phyloP scores from a whole-genome alignment of 2,888 invertebrate genomes.

The Hyles lineata region DNA sequence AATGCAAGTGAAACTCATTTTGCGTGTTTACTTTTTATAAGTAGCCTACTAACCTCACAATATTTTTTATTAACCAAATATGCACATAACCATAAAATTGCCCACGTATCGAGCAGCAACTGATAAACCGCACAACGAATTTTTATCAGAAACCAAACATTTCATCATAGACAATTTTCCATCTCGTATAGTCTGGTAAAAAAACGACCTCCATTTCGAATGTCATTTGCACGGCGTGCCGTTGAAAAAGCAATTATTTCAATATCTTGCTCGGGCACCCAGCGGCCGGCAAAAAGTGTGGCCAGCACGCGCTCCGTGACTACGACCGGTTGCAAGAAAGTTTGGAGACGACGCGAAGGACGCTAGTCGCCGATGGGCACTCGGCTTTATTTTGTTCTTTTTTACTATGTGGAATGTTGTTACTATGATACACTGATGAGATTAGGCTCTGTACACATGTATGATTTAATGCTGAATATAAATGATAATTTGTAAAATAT shows the following conservation, averaged over 20 bases:
- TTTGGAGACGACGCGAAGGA: constrained; percentile 71
- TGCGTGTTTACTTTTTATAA: no score
- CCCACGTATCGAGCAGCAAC: background rate
- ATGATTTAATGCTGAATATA: no score
- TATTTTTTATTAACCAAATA: background rate
- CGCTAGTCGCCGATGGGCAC: constrained; percentile 38
- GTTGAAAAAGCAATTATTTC: constrained; percentile 85
- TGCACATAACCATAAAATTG: background rate
- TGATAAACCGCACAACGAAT: constrained; percentile 15
- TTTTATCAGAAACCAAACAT: constrained; percentile 61
- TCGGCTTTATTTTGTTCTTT: constrained; percentile 6
- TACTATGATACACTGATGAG: background rate
- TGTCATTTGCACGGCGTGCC: constrained; percentile 84
- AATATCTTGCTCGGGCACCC: constrained; percentile 79
- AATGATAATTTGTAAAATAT: no score
- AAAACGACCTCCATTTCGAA: constrained; percentile 84
- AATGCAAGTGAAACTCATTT: no score
- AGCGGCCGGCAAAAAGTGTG: constrained; percentile 70
- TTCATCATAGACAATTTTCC: constrained; percentile 79
- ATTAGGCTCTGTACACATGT: background rate
- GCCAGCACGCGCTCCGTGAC: constrained; percentile 79
- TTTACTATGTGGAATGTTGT: background rate
- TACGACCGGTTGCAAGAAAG: constrained; percentile 65
- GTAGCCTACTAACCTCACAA: no score
- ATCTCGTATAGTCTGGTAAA: constrained; percentile 68